A percentile compares a stretch with the other conserved stretches of the same genome.
These are phyloP conservation scores for Siderastrea siderea DNA, from an alignment of 92 coral and sea anemone species.

Conservation along the genomic window DNA sequence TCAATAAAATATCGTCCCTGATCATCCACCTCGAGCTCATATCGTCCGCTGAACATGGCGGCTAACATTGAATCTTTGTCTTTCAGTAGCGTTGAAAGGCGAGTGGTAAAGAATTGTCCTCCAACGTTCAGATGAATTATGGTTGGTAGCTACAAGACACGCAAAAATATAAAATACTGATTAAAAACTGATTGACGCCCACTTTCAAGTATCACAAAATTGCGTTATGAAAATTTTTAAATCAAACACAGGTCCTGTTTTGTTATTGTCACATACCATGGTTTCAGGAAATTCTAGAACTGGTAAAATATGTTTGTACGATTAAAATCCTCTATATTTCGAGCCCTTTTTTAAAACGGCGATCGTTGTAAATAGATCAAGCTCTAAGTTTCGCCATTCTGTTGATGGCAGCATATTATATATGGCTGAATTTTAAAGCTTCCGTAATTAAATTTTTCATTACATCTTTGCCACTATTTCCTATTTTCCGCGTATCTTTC, in stretches of 20 bases:
- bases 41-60: slow-evolving; percentile 94
- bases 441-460: background rate
- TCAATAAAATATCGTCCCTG: slow-evolving; percentile 93
- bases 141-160: slow-evolving; percentile 75
- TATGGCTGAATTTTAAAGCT: background rate
- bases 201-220: background rate
- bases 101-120: slow-evolving; percentile 95
- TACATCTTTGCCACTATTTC: background rate
- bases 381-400: too few relatives aligned
- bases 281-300: background rate
- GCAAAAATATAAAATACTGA: background rate
- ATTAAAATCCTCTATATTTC: too few relatives aligned
- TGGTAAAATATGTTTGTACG: background rate
- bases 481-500: background rate
- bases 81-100: slow-evolving; percentile 80
- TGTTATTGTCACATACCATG: background rate
- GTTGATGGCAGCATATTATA: background rate
- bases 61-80: slow-evolving; percentile 91
- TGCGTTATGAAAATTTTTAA: too few relatives aligned
- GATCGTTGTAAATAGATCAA: background rate
- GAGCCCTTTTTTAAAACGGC: background rate
- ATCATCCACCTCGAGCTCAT: slow-evolving; percentile 75
- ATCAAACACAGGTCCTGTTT: background rate
- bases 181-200: background rate
- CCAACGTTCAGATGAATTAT: slow-evolving; percentile 92